A percentile compares a stretch with the other conserved stretches of the same genome.
Conservation (phyloP, 2,113 vertebrate genomes). For the Melanocharis versteri region DNA sequence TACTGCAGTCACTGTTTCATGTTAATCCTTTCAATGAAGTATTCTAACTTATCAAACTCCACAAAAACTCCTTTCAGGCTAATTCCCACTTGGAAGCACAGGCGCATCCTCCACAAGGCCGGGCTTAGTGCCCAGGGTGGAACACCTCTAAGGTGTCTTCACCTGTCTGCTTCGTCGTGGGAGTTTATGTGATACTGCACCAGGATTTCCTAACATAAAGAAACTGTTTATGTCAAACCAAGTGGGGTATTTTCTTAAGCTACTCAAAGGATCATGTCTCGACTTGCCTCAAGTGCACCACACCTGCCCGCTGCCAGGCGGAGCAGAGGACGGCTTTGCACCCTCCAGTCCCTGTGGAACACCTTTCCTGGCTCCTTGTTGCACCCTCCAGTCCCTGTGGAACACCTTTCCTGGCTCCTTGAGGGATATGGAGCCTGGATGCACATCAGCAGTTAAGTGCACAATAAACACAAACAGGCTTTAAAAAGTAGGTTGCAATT, state of each 20-base stretch:
- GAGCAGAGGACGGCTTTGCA: not conserved
- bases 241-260: constrained; percentile 26
- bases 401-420: not conserved
- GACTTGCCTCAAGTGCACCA: constrained; percentile 34
- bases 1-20: not conserved
- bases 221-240: constrained; percentile 34
- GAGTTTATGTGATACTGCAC: constrained; percentile 59
- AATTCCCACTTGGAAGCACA: not conserved
- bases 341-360: not conserved
- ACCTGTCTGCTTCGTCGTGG: constrained; percentile 22
- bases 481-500: not conserved
- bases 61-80: not conserved
- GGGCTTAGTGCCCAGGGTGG: not conserved
- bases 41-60: not conserved
- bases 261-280: constrained; percentile 7
- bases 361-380: not conserved
- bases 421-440: not conserved
- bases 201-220: constrained; percentile 65
- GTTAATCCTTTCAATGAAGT: not conserved
- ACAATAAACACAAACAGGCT: not conserved
- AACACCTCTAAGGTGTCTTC: constrained; percentile 15
- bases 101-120: not conserved
- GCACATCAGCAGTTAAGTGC: fast-evolving
- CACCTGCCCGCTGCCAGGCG: constrained; percentile 28
- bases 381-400: not conserved